Conservation (phyloP, 2,797 vertebrate genomes). For the Geotrypetes seraphini region DNA sequence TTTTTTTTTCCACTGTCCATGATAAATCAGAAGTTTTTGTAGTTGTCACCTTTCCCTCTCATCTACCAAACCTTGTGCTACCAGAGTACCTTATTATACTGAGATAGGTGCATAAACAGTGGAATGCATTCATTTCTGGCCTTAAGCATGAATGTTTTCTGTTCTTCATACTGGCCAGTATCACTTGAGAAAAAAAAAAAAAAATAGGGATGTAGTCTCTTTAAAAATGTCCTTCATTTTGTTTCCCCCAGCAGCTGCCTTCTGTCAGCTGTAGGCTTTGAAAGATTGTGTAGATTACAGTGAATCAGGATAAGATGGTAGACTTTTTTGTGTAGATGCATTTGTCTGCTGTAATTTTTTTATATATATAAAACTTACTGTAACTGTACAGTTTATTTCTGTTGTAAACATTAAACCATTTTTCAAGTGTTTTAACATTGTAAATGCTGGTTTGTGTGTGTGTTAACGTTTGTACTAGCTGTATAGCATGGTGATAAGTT, state of each 20-base stretch:
- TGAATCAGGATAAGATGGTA: conserved; percentile 93
- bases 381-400: conserved; percentile 98
- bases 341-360: conserved; percentile 99
- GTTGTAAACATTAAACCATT: conserved; percentile 99
- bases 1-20: too few species aligned
- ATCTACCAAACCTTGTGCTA: too few species aligned
- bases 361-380: conserved; percentile 98
- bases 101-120: conserved; percentile 11
- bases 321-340: conserved; percentile 90
- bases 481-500: too few species aligned
- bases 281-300: conserved; percentile 86
- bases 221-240: conserved; percentile 55
- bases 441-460: neutral
- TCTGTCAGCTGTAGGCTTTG: conserved; percentile 60
- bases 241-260: conserved; percentile 43
- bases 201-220: conserved; percentile 65
- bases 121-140: conserved; percentile 23
- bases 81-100: too few species aligned
- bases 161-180: conserved; percentile 22
- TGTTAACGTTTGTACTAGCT: too few species aligned
- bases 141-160: too few species aligned
- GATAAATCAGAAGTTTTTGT: too few species aligned
- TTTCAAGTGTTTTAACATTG: conserved; percentile 94
- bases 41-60: too few species aligned
- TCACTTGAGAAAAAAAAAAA: conserved; percentile 33